phyloP scores from a whole-genome alignment of 1,140 invertebrate species.

The Pachypsylla venusta region DNA sequence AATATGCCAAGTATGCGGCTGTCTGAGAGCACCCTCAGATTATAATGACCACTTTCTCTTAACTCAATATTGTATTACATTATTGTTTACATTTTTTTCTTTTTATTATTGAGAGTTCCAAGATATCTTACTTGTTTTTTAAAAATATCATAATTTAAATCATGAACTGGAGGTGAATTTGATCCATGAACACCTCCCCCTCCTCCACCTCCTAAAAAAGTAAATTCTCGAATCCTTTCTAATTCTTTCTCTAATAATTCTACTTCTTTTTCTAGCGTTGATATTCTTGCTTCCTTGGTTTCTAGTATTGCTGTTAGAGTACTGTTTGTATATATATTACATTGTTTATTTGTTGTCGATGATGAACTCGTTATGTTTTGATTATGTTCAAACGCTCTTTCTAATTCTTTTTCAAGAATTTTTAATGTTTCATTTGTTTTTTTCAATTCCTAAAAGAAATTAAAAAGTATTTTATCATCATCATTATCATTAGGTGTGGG shows the following conservation, averaged over 20 bases:
- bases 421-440: slow-evolving; percentile 62
- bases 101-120: too few relatives aligned
- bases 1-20: too few relatives aligned
- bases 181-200: neutral
- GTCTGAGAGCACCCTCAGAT: too few relatives aligned
- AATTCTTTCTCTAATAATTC: slow-evolving; percentile 52
- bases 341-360: too few relatives aligned
- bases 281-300: slow-evolving; percentile 70
- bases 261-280: slow-evolving; percentile 68
- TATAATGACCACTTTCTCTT: too few relatives aligned
- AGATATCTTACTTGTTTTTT: too few relatives aligned
- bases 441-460: slow-evolving; percentile 51
- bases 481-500: too few relatives aligned
- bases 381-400: slow-evolving; percentile 45
- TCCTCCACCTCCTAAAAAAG: slow-evolving; percentile 26
- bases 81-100: too few relatives aligned
- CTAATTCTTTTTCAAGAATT: slow-evolving; percentile 58
- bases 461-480: too few relatives aligned
- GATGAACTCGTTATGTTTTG: slow-evolving; percentile 34
- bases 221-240: slow-evolving; percentile 41
- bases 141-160: too few relatives aligned
- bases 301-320: slow-evolving; percentile 60
- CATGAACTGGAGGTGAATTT: neutral
- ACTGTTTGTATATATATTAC: slow-evolving; percentile 36
- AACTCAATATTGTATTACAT: too few relatives aligned